Percentiles rank a stretch among this genome's conserved stretches.
phyloP scores from a whole-genome alignment of 2,888 invertebrate species.

The Drosophila trichaetosa region DNA sequence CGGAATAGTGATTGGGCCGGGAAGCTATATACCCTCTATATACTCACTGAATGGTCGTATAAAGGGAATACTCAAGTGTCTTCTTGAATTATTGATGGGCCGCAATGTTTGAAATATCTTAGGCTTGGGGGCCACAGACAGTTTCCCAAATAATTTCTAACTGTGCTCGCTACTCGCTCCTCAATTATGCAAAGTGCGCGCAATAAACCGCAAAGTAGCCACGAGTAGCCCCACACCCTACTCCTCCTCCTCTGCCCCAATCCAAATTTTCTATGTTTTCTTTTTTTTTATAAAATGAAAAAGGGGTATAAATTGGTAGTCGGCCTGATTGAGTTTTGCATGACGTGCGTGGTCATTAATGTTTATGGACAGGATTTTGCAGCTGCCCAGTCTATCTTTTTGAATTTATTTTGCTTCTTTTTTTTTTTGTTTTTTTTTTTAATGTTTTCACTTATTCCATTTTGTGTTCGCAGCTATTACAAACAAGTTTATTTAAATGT shows the following conservation, averaged over 20 bases:
- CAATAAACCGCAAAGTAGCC: conserved; percentile 78
- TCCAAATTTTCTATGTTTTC: neutral
- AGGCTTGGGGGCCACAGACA: conserved; percentile 24
- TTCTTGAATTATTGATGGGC: conserved; percentile 74
- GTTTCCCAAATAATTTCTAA: conserved; percentile 64
- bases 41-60: conserved; percentile 15
- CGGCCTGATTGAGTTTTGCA: conserved; percentile 48
- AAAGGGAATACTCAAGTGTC: conserved; percentile 76
- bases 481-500: conserved; percentile 80
- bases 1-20: neutral
- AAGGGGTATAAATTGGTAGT: conserved; percentile 25
- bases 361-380: conserved; percentile 56
- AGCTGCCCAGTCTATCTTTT: conserved; percentile 8
- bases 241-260: neutral
- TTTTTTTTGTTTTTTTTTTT: conserved; percentile 9
- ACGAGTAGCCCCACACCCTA: neutral
- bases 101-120: conserved; percentile 50
- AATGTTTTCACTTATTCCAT: conserved; percentile 50
- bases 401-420: conserved; percentile 1
- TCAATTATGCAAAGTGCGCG: conserved; percentile 80
- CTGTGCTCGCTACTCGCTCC: conserved; percentile 40
- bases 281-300: conserved; percentile 8
- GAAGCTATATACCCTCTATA: neutral
- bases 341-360: conserved; percentile 81
- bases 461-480: conserved; percentile 53